Evolutionary conservation across 1,140 invertebrate genomes (phyloP).

Genomic region (Hypsibius dujardini): DNA sequence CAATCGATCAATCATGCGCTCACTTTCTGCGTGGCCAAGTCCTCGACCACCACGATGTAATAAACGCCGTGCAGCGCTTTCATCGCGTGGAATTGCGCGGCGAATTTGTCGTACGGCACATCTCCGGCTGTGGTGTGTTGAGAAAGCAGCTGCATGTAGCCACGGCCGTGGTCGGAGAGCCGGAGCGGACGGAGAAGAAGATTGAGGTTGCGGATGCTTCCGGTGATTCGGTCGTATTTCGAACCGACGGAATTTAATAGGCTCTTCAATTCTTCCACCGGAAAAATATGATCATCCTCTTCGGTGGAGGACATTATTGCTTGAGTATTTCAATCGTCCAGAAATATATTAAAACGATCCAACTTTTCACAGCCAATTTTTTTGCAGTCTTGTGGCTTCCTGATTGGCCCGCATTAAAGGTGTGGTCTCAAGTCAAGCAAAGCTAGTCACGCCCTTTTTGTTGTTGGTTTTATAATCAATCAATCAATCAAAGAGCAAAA

Average conservation of each 20-base stretch:
- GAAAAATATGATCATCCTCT: too few relatives aligned
- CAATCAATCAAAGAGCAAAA: too few relatives aligned
- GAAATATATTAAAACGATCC: too few relatives aligned
- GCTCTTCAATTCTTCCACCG: neutral
- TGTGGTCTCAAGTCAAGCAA: too few relatives aligned
- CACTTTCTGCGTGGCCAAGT: conserved; percentile 24
- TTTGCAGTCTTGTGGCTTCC: too few relatives aligned
- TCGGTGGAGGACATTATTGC: too few relatives aligned
- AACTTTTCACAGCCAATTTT: too few relatives aligned
- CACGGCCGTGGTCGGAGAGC: conserved; percentile 19
- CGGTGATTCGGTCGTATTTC: neutral
- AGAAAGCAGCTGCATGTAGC: conserved; percentile 31
- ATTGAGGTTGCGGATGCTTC: neutral
- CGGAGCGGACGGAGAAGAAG: neutral
- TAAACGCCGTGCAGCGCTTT: conserved; percentile 30
- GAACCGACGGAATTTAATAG: neutral
- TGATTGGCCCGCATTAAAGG: too few relatives aligned
- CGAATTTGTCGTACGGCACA: conserved; percentile 28
- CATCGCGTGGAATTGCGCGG: conserved; percentile 33
- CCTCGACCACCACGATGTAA: conserved; percentile 36
- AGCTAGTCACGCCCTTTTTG: too few relatives aligned
- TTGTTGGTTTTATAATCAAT: too few relatives aligned
- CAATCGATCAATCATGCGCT: too few relatives aligned
- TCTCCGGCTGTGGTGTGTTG: conserved; percentile 35
- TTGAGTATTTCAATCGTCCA: too few relatives aligned